A percentile compares a stretch with the other conserved stretches of the same genome.
Evolutionary conservation across 2,888 invertebrate genomes (phyloP).

Genomic region (Lagria hirta): DNA sequence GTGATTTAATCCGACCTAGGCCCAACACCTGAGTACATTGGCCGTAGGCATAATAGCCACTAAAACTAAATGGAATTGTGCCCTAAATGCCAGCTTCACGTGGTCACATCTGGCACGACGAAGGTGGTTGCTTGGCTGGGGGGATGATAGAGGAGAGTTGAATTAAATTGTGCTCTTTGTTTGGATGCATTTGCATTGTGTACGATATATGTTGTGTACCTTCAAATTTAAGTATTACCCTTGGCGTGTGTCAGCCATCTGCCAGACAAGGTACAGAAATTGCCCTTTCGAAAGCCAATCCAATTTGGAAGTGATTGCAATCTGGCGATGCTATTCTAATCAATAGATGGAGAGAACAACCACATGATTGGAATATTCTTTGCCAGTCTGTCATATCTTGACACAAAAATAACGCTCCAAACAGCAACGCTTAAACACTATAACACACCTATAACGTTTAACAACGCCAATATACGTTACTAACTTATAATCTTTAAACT

Average conservation of each 20-base stretch:
- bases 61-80: conserved; percentile 55
- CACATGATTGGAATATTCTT: no score
- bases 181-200: conserved; percentile 54
- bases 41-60: conserved; percentile 52
- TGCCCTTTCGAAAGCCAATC: conserved; percentile 47
- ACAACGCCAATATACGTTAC: no score
- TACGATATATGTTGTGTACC: no score
- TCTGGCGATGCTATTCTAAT: conserved; percentile 49
- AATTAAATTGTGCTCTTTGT: conserved; percentile 51
- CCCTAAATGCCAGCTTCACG: conserved; percentile 46
- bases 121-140: conserved; percentile 35
- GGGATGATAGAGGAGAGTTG: conserved; percentile 45
- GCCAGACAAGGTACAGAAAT: conserved; percentile 50
- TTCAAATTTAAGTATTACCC: conserved; percentile 55
- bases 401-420: no score
- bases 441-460: no score
- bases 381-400: no score
- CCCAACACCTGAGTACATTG: conserved; percentile 56
- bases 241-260: conserved; percentile 55
- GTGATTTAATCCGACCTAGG: conserved; percentile 55
- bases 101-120: conserved; percentile 54
- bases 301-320: conserved; percentile 55
- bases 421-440: no score
- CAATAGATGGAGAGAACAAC: no score
- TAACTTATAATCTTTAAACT: no score